Conservation (phyloP, 2,888 invertebrate species). For the Andrena praecox region DNA sequence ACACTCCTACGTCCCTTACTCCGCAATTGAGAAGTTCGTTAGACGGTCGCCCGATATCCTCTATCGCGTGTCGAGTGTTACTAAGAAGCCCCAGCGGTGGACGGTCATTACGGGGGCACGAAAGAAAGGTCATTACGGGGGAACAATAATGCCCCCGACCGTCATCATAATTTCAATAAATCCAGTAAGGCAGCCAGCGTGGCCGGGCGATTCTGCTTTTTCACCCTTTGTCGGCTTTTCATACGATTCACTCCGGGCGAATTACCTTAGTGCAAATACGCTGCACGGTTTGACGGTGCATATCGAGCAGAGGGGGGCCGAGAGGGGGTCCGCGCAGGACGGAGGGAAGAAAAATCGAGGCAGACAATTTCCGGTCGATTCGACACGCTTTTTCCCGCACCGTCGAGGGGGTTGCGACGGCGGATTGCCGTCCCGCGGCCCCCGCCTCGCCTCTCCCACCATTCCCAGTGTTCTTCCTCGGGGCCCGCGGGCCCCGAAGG, state of each 20-base stretch:
- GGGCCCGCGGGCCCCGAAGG: conserved; percentile 51
- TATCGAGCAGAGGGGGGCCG: conserved; percentile 47
- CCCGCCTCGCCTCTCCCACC: conserved; percentile 13
- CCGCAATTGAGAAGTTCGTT: background rate
- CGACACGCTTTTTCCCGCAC: conserved; percentile 78
- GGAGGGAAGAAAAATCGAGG: conserved; percentile 58
- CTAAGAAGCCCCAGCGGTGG: background rate
- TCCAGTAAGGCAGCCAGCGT: conserved; percentile 42
- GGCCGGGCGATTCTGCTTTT: conserved; percentile 38
- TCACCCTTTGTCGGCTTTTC: conserved; percentile 50
- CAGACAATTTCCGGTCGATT: conserved; percentile 84
- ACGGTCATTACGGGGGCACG: conserved; percentile 28
- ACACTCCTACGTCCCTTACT: background rate
- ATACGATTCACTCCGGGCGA: conserved; percentile 52
- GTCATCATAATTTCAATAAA: conserved; percentile 61
- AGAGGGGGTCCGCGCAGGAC: background rate
- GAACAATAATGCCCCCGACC: conserved; percentile 44
- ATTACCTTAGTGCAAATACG: conserved; percentile 58
- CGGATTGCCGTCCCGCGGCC: conserved; percentile 1
- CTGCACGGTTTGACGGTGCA: conserved; percentile 62
- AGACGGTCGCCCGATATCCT: conserved; percentile 2
- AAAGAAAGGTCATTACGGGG: conserved; percentile 57
- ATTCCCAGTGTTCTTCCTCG: conserved; percentile 26
- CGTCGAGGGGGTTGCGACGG: conserved; percentile 24
- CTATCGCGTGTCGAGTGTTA: conserved; percentile 10